Percentiles rank a stretch among this genome's conserved stretches.
Evolutionary conservation across 2,797 vertebrate genomes (phyloP).

Genomic region (Bovichtus diacanthus): DNA sequence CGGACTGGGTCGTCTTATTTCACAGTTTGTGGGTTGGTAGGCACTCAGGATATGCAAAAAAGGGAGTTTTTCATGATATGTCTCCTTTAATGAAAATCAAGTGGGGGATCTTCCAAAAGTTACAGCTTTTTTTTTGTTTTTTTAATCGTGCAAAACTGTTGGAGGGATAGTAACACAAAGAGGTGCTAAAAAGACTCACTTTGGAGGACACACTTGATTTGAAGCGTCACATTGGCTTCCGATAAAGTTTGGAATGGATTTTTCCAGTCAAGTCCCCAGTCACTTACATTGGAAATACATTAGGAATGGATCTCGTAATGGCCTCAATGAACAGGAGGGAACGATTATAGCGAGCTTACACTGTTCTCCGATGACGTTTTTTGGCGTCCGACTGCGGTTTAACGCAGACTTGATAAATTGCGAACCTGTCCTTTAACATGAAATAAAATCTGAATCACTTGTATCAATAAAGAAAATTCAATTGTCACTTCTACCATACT

Average conservation of each 20-base stretch:
- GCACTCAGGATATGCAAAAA: no score
- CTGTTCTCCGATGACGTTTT: no score
- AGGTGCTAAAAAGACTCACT: neutral
- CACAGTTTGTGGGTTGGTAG: no score
- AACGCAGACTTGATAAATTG: no score
- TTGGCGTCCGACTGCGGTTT: no score
- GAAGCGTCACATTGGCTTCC: neutral
- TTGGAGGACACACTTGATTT: conserved; percentile 5
- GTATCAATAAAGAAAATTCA: conserved; percentile 9
- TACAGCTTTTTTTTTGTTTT: neutral
- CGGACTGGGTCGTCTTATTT: no score
- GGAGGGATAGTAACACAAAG: neutral
- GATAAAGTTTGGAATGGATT: neutral
- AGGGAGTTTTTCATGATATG: no score
- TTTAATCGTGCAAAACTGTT: no score
- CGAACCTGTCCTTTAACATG: neutral
- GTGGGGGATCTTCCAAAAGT: neutral
- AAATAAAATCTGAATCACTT: neutral
- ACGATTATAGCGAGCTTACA: neutral
- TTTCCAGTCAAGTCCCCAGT: neutral
- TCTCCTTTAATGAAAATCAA: conserved; percentile 1
- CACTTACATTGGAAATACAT: neutral
- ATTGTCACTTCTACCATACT: neutral
- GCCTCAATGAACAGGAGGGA: neutral
- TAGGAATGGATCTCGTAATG: neutral